A percentile compares a stretch with the other conserved stretches of the same genome.
Evolutionary conservation across 1,140 invertebrate genomes (phyloP).

Genomic region (Littorina saxatilis): DNA sequence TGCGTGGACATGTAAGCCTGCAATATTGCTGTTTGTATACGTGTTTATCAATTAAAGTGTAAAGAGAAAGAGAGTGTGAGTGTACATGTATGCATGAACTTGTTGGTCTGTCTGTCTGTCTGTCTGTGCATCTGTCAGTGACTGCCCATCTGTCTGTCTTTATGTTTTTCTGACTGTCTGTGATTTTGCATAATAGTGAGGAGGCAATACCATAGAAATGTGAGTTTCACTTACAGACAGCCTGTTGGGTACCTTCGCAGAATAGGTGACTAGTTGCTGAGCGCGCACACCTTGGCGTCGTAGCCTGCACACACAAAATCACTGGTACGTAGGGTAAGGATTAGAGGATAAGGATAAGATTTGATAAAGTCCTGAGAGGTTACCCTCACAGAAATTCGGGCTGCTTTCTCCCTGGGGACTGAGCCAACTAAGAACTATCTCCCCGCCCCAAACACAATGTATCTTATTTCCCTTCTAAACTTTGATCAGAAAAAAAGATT

Average conservation of each 20-base stretch:
- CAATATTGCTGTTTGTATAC: no score
- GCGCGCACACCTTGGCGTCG: slow-evolving; percentile 5
- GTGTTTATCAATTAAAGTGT: no score
- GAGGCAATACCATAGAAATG: no score
- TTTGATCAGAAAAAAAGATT: no score
- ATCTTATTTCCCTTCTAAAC: no score
- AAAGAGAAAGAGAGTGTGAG: not conserved
- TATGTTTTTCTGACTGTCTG: not conserved
- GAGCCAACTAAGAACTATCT: no score
- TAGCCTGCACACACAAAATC: slow-evolving; percentile 28
- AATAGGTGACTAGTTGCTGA: slow-evolving; percentile 32
- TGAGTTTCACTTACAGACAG: slow-evolving; percentile 38
- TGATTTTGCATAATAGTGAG: not conserved
- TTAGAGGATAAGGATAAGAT: no score
- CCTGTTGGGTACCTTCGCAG: slow-evolving; percentile 41
- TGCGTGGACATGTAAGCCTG: no score
- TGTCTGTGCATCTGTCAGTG: not conserved
- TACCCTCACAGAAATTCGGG: no score
- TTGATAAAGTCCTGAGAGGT: no score
- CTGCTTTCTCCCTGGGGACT: no score
- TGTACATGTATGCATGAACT: not conserved
- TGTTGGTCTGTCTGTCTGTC: not conserved
- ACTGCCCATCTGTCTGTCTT: not conserved
- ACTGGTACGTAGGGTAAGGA: not conserved
- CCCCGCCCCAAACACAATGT: no score